Percentiles rank a stretch among this genome's conserved stretches.
These are phyloP conservation scores for Chloebia gouldiae DNA, from an alignment of 2,113 vertebrate genomes.

Conservation along the genomic window DNA sequence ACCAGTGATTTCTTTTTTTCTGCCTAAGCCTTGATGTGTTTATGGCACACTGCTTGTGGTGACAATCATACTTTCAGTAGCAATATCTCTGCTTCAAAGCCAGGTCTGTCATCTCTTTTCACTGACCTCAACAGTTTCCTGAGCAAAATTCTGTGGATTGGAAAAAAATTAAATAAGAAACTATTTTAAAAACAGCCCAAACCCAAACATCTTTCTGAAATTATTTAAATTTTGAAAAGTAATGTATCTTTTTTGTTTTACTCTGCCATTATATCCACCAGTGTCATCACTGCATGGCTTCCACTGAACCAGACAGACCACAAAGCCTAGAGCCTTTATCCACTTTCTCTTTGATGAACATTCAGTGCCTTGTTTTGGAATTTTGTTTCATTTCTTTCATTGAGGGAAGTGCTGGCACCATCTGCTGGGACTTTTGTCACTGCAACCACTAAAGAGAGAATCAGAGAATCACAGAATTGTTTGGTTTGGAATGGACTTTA, in stretches of 20 bases:
- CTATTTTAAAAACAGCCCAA: not conserved
- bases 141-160: not conserved
- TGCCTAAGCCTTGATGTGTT: not conserved
- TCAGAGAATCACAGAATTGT: not conserved
- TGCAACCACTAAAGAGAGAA: not conserved
- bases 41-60: not conserved
- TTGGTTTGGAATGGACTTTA: not conserved
- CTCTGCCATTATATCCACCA: not conserved
- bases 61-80: not conserved
- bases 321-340: not conserved
- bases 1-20: not conserved
- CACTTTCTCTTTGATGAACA: not conserved
- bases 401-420: not conserved
- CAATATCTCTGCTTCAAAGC: not conserved
- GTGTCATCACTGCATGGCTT: not conserved
- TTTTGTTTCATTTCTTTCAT: not conserved
- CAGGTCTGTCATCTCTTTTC: not conserved
- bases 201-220: not conserved
- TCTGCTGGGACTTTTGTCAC: not conserved
- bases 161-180: not conserved
- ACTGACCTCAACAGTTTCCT: not conserved
- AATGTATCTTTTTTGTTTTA: not conserved
- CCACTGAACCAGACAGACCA: not conserved
- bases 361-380: not conserved
- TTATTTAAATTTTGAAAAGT: not conserved